Evolutionary conservation across 2,888 invertebrate genomes (phyloP).

Genomic region (Caenorhabditis sulstoni): DNA sequence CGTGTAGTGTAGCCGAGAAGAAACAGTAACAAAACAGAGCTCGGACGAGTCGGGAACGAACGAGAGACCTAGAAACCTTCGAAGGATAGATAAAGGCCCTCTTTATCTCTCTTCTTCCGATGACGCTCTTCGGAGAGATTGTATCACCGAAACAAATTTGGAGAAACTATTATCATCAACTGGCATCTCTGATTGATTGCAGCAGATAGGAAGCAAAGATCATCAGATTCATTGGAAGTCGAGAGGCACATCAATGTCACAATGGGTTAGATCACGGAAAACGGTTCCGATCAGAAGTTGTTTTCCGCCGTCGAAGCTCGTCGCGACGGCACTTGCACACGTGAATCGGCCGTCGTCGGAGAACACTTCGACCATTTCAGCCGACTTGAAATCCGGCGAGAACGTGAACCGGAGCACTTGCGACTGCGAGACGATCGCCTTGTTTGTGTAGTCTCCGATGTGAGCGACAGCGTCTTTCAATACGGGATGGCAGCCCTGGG

Average conservation of each 20-base stretch:
- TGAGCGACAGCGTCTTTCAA: conserved; percentile 55
- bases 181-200: neutral
- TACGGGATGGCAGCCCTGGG: conserved; percentile 65
- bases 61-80: no score
- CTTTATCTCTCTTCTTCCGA: no score
- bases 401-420: conserved; percentile 65
- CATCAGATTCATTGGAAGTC: conserved; percentile 17
- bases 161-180: no score
- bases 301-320: conserved; percentile 38
- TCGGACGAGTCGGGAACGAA: no score
- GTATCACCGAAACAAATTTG: no score
- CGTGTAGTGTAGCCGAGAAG: no score
- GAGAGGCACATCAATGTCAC: conserved; percentile 51
- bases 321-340: conserved; percentile 58
- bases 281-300: conserved; percentile 63
- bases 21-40: no score
- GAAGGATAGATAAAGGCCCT: no score
- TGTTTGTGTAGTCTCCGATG: conserved; percentile 44
- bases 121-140: no score
- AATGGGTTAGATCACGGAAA: conserved; percentile 57
- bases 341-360: conserved; percentile 63
- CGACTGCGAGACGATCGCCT: conserved; percentile 41
- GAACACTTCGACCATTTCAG: conserved; percentile 60
- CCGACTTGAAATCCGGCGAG: conserved; percentile 53
- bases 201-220: neutral